phyloP scores from a whole-genome alignment of 1,140 invertebrate genomes.

The Dinoponera quadriceps region DNA sequence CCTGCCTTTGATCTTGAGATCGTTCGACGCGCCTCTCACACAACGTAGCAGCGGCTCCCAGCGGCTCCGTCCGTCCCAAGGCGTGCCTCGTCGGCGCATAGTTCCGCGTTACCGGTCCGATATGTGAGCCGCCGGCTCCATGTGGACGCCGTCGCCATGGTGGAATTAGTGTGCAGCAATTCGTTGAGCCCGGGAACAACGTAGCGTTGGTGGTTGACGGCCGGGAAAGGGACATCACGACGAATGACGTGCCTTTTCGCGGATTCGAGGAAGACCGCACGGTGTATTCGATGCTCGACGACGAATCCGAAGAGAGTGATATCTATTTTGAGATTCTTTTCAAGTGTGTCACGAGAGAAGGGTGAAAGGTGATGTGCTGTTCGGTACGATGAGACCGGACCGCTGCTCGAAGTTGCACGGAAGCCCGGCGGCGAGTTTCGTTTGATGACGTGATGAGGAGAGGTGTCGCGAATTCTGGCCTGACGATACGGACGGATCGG shows the following conservation, averaged over 20 bases:
- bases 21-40: no score
- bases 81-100: slow-evolving; percentile 32
- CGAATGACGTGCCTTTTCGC: not conserved
- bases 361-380: no score
- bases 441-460: not conserved
- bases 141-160: slow-evolving; percentile 68
- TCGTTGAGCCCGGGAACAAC: slow-evolving; percentile 76
- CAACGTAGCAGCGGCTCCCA: no score
- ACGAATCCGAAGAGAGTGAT: slow-evolving; percentile 12
- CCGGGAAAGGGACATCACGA: no score
- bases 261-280: not conserved
- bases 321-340: slow-evolving; percentile 11
- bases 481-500: not conserved
- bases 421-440: not conserved
- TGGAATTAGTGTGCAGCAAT: slow-evolving; percentile 77
- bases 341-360: no score
- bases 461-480: slow-evolving; percentile 4
- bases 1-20: no score
- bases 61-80: not conserved
- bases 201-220: no score
- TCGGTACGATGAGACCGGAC: not conserved
- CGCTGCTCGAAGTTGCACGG: not conserved
- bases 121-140: slow-evolving; percentile 52
- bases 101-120: slow-evolving; percentile 13
- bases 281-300: no score